phyloP scores from a whole-genome alignment of 2,113 vertebrate species.

The Aegotheles bennettii region DNA sequence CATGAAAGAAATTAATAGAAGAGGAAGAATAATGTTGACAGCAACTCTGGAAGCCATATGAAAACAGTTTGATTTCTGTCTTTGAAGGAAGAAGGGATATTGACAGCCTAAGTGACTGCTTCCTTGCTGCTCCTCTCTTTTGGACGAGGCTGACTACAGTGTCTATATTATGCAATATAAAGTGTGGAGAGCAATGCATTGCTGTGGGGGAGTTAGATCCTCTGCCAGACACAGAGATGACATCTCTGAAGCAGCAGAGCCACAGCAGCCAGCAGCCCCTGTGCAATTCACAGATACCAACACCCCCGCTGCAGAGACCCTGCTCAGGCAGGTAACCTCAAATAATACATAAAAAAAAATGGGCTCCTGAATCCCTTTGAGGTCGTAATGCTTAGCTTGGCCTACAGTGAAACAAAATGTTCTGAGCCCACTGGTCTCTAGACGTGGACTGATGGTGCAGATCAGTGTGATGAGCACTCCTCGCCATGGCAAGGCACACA shows the following conservation, averaged over 20 bases:
- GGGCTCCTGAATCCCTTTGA: not conserved
- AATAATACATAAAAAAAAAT: rapidly evolving
- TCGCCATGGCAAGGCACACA: not conserved
- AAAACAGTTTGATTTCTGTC: not conserved
- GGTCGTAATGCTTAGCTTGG: not conserved
- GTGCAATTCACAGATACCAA: not conserved
- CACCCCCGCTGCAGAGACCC: not conserved
- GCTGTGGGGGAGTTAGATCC: not conserved
- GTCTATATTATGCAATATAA: not conserved
- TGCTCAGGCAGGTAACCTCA: not conserved
- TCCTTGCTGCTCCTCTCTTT: not conserved
- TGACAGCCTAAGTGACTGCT: not conserved
- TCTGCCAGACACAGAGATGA: rapidly evolving
- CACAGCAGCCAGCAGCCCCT: not conserved
- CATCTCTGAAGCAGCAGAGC: not conserved
- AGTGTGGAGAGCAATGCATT: not conserved
- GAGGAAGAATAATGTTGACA: not conserved
- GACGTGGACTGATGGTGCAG: rapidly evolving
- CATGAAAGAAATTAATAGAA: not conserved
- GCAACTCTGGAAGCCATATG: not conserved
- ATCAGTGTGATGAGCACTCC: not conserved
- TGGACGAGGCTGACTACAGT: not conserved
- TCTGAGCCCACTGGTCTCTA: not conserved
- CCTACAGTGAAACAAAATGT: not conserved
- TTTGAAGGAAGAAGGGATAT: not conserved